A percentile compares a stretch with the other conserved stretches of the same genome.
Evolutionary conservation across 53 echinoderm and acorn worm species (phyloP).

Genomic region (Patiria pectinifera): DNA sequence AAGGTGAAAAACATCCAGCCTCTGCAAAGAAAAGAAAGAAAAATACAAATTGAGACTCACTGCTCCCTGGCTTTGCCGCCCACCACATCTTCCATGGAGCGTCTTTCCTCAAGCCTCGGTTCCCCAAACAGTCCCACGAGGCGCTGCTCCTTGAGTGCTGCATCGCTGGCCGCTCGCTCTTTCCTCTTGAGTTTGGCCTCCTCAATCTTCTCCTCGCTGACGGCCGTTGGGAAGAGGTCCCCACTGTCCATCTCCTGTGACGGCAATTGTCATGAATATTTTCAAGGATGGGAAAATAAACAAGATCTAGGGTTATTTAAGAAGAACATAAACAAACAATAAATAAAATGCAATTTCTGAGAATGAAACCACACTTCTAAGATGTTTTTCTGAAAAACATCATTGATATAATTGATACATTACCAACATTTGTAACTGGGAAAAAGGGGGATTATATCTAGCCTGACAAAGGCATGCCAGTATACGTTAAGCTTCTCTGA

Average conservation of each 20-base stretch:
- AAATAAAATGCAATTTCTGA: too few relatives aligned
- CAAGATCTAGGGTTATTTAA: too few relatives aligned
- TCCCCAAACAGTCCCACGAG: slow-evolving; percentile 76
- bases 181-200: slow-evolving; percentile 84
- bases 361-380: too few relatives aligned
- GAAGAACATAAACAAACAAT: not conserved
- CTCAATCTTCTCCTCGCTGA: slow-evolving; percentile 95
- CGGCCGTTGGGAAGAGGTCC: slow-evolving; percentile 87
- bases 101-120: slow-evolving; percentile 57
- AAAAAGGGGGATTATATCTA: too few relatives aligned
- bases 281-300: too few relatives aligned
- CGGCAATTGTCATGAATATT: not conserved
- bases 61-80: slow-evolving; percentile 84
- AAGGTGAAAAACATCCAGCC: not conserved
- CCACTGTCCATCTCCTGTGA: slow-evolving; percentile 27
- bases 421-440: too few relatives aligned
- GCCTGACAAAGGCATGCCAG: too few relatives aligned
- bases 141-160: slow-evolving; percentile 51
- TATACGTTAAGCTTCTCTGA: too few relatives aligned
- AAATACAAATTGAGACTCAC: slow-evolving; percentile 56
- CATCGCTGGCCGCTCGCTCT: slow-evolving; percentile 44
- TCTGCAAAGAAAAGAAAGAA: not conserved
- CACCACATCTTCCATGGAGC: slow-evolving; percentile 78
- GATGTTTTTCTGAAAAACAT: too few relatives aligned
- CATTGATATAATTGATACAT: too few relatives aligned